Conservation (phyloP, 2,797 vertebrate species). For the Siniperca obscura region DNA sequence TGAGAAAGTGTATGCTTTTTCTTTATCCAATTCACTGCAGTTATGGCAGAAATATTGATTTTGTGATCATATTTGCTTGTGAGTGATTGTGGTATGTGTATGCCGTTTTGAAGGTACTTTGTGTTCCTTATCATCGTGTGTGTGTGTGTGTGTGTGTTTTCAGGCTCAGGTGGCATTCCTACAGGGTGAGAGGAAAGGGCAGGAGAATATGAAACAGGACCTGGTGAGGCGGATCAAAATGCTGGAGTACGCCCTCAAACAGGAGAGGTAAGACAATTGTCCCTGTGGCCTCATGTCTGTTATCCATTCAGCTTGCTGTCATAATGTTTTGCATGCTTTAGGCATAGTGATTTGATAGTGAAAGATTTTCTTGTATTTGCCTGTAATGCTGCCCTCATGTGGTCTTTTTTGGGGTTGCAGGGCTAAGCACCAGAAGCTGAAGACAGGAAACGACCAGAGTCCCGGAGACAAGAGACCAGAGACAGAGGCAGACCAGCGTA, state of each 20-base stretch:
- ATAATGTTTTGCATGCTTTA: conserved; percentile 12
- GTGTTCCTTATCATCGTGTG: conserved; percentile 38
- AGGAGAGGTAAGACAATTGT: conserved; percentile 83
- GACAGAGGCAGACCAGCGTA: conserved; percentile 88
- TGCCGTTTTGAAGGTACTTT: background rate
- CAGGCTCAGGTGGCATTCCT: conserved; percentile 89
- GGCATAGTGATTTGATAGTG: background rate
- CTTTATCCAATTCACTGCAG: background rate
- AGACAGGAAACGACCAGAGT: conserved; percentile 89
- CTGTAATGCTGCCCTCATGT: conserved; percentile 48
- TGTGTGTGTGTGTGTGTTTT: conserved; percentile 43
- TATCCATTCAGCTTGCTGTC: conserved; percentile 1
- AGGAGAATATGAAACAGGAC: conserved; percentile 91
- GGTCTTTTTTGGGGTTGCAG: conserved; percentile 74
- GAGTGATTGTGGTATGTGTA: conserved; percentile 17
- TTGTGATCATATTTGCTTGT: background rate
- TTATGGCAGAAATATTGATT: background rate
- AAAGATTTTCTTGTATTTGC: background rate
- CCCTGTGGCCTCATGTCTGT: conserved; percentile 10
- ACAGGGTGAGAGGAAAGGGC: conserved; percentile 89
- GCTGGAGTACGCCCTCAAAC: conserved; percentile 88
- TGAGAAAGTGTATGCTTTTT: background rate
- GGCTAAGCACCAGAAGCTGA: conserved; percentile 93
- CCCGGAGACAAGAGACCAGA: conserved; percentile 91
- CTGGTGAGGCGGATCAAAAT: conserved; percentile 89